A percentile compares a stretch with the other conserved stretches of the same genome.
Conservation (phyloP, 2,888 invertebrate species). For the Leucania comma region DNA sequence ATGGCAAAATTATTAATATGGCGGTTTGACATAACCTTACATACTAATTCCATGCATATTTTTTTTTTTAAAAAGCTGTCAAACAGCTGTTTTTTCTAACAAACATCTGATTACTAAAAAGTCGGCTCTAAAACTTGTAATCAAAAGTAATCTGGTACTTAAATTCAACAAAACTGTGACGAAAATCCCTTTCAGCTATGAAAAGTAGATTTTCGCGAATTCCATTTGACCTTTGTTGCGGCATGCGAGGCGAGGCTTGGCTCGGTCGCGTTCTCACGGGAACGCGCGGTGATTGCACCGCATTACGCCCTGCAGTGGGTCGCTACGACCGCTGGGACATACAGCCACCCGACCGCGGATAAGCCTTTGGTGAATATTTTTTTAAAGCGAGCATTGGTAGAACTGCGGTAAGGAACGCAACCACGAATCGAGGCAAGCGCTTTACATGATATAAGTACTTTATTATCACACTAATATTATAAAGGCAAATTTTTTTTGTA, state of each 20-base stretch:
- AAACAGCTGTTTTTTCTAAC: not conserved
- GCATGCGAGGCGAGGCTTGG: constrained; percentile 72
- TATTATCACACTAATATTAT: too few relatives aligned
- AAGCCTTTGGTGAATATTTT: constrained; percentile 50
- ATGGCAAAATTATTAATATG: not conserved
- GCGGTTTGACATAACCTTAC: not conserved
- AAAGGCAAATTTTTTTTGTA: too few relatives aligned
- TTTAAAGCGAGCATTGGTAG: not conserved
- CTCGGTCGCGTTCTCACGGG: constrained; percentile 88
- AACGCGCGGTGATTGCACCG: constrained; percentile 87
- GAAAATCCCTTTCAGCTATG: constrained; percentile 11
- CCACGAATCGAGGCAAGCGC: too few relatives aligned
- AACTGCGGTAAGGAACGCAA: not conserved
- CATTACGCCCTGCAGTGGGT: constrained; percentile 84
- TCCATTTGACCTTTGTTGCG: constrained; percentile 78
- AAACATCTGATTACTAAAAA: not conserved
- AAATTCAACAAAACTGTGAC: not conserved
- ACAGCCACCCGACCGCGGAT: constrained; percentile 69
- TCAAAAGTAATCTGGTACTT: not conserved
- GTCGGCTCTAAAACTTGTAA: not conserved
- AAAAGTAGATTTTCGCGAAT: constrained; percentile 62
- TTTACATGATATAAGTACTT: too few relatives aligned
- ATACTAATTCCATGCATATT: not conserved
- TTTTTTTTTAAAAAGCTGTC: not conserved
- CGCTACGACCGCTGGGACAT: constrained; percentile 74